Evolutionary conservation across 2,888 invertebrate species (phyloP).

Genomic region (Tuberolachnus salignus): DNA sequence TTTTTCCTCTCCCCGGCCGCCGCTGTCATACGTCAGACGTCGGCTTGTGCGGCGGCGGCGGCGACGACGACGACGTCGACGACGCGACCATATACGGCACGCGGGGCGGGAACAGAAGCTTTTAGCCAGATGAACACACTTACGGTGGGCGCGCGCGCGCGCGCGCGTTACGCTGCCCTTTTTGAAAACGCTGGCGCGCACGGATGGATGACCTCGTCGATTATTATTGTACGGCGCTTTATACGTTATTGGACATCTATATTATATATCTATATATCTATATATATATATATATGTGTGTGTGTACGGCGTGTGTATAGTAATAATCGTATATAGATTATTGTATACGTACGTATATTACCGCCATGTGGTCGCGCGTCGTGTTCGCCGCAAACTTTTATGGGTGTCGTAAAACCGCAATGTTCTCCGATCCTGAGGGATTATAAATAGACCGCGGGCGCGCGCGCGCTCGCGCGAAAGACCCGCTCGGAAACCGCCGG

Average conservation of each 20-base stretch:
- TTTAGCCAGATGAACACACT: conserved; percentile 56
- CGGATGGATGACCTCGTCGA: conserved; percentile 52
- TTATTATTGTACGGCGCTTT: conserved; percentile 4
- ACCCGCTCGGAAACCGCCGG: too few species aligned
- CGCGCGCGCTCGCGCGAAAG: background rate
- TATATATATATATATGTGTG: background rate
- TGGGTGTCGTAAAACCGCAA: conserved; percentile 56
- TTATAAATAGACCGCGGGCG: conserved; percentile 37
- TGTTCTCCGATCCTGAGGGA: conserved; percentile 37
- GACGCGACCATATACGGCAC: too few species aligned
- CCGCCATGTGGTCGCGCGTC: conserved; percentile 43
- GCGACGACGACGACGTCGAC: conserved; percentile 9
- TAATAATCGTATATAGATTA: conserved; percentile 48
- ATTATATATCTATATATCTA: too few species aligned
- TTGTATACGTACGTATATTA: conserved; percentile 10
- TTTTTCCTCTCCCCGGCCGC: background rate
- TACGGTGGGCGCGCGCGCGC: too few species aligned
- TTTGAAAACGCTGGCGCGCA: conserved; percentile 13
- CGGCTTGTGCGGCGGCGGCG: background rate
- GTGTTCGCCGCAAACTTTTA: conserved; percentile 45
- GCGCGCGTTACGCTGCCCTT: conserved; percentile 6
- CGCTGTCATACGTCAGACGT: conserved; percentile 40
- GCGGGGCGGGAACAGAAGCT: conserved; percentile 35
- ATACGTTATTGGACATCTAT: background rate
- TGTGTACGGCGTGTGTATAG: background rate